A percentile compares a stretch with the other conserved stretches of the same genome.
Evolutionary conservation across 2,797 vertebrate species (phyloP).

Genomic region (Acanthurus leucopareius): DNA sequence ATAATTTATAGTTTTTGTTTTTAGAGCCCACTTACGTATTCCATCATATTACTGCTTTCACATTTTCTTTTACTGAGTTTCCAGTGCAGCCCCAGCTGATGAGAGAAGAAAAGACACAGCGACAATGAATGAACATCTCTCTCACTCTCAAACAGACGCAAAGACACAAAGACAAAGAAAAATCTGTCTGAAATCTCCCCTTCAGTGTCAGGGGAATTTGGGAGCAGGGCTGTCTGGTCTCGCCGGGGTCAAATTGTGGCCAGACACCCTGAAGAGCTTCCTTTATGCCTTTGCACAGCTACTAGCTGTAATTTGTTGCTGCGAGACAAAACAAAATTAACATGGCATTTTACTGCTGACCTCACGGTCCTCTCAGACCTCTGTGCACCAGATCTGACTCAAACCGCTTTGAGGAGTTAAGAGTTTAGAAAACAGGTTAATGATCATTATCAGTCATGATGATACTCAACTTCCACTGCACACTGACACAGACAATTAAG

Average conservation of each 20-base stretch:
- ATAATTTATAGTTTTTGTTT: not conserved
- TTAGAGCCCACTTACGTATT: constrained; percentile 93
- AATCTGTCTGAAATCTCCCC: constrained; percentile 79
- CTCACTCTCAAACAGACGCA: constrained; percentile 49
- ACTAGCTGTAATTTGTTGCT: constrained; percentile 85
- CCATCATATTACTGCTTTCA: constrained; percentile 99
- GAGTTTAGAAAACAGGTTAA: constrained; percentile 72
- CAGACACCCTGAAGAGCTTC: constrained; percentile 85
- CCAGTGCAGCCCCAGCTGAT: constrained; percentile 98
- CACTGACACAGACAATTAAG: constrained; percentile 55
- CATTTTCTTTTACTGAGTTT: constrained; percentile 99
- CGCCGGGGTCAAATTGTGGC: constrained; percentile 81
- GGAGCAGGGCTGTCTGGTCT: constrained; percentile 78
- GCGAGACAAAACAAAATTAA: constrained; percentile 86
- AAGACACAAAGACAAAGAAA: constrained; percentile 55
- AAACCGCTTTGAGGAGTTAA: constrained; percentile 64
- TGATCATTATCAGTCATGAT: constrained; percentile 63
- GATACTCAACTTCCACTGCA: constrained; percentile 40
- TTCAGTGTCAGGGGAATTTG: constrained; percentile 70
- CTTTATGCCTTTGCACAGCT: constrained; percentile 80
- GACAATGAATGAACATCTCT: constrained; percentile 53
- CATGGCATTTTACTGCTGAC: constrained; percentile 81
- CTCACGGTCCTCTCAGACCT: constrained; percentile 68
- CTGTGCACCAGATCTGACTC: constrained; percentile 64
- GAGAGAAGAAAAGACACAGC: constrained; percentile 69